Evolutionary conservation across 2,888 invertebrate genomes (phyloP).

Genomic region (Heteropelma amictum): DNA sequence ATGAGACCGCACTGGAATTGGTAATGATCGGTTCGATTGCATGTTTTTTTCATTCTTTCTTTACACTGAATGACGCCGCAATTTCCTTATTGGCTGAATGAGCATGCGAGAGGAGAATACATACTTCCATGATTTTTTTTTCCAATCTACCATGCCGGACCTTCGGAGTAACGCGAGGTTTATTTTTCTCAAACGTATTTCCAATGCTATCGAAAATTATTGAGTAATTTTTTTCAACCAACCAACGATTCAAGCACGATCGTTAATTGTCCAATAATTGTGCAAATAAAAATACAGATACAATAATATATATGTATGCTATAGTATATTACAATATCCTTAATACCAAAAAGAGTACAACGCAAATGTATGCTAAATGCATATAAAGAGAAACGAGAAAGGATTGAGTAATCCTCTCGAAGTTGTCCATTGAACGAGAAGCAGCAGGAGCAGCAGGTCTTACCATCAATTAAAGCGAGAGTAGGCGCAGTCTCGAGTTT

Average conservation of each 20-base stretch:
- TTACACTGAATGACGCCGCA: background rate
- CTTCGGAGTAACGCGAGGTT: too few species aligned
- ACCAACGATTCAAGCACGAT: too few species aligned
- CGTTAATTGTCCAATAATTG: too few species aligned
- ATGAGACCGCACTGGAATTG: conserved; percentile 21
- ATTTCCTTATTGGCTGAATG: background rate
- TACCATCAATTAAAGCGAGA: conserved; percentile 72
- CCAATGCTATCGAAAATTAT: too few species aligned
- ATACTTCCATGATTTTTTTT: background rate
- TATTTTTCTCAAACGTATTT: too few species aligned
- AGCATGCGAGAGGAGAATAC: background rate
- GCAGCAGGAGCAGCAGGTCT: conserved; percentile 54
- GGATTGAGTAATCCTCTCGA: conserved; percentile 50
- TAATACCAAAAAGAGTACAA: background rate
- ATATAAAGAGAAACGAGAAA: conserved; percentile 12
- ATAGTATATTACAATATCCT: background rate
- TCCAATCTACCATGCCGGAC: too few species aligned
- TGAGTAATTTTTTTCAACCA: too few species aligned
- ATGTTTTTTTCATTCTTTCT: conserved; percentile 38
- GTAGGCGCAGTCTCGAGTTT: conserved; percentile 57
- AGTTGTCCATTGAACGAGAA: conserved; percentile 9
- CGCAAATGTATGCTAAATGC: background rate
- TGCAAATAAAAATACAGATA: too few species aligned
- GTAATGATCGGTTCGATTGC: conserved; percentile 61
- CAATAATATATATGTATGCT: too few species aligned